Conservation (phyloP, 2,797 vertebrate species). For the Phyllotis vaccarum region DNA sequence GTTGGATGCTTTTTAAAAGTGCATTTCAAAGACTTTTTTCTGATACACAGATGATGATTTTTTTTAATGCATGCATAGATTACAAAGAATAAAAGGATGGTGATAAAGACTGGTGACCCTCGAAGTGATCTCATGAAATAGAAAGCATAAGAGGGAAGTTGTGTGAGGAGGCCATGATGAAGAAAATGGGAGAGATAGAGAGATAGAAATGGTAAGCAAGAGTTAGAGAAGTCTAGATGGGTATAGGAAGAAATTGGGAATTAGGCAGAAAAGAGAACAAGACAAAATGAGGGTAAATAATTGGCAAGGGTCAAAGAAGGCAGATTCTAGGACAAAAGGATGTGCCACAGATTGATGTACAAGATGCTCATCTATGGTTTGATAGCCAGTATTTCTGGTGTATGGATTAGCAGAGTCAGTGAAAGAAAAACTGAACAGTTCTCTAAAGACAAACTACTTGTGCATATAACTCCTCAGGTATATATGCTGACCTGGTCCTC, state of each 20-base stretch:
- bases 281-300: background rate
- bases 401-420: background rate
- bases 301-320: background rate
- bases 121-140: background rate
- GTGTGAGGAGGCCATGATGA: background rate
- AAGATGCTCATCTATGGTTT: background rate
- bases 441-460: background rate
- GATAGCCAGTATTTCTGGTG: slow-evolving; percentile 3
- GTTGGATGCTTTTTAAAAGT: background rate
- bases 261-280: background rate
- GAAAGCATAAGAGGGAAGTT: background rate
- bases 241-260: background rate
- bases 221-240: background rate
- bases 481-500: background rate
- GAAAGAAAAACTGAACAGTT: slow-evolving; percentile 20
- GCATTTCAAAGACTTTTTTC: background rate
- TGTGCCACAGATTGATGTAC: background rate
- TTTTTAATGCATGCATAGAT: background rate
- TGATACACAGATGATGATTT: background rate
- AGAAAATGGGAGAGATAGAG: background rate
- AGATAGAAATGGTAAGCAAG: background rate
- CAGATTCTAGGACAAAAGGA: background rate
- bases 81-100: background rate
- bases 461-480: background rate
- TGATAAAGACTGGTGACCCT: background rate